Evolutionary conservation across 2,888 invertebrate genomes (phyloP).

Genomic region (Ichneumoninae sp.): DNA sequence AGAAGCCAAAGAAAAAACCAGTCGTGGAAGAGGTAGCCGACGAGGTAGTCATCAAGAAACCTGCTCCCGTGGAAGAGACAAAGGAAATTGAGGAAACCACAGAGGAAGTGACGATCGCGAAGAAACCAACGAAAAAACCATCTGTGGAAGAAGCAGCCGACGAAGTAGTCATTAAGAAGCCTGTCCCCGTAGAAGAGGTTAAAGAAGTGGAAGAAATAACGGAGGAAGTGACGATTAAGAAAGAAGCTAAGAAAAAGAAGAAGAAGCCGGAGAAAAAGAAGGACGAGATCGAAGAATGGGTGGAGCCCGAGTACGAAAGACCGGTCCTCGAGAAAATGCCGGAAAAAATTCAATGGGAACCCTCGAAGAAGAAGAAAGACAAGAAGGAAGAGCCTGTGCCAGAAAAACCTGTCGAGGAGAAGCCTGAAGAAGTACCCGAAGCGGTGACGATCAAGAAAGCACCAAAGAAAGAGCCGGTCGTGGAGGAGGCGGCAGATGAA

Average conservation of each 20-base stretch:
- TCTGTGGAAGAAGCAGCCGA: conserved; percentile 84
- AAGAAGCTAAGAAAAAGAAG: conserved; percentile 80
- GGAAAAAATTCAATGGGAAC: conserved; percentile 71
- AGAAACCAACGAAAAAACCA: conserved; percentile 81
- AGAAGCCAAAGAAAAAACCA: conserved; percentile 67
- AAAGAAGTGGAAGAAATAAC: conserved; percentile 71
- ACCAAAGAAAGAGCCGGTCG: conserved; percentile 72
- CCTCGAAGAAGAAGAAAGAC: conserved; percentile 76
- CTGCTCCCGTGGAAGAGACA: conserved; percentile 72
- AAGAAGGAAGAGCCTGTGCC: conserved; percentile 78
- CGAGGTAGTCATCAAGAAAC: conserved; percentile 73
- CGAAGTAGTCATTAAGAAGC: conserved; percentile 78
- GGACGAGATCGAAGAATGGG: conserved; percentile 75
- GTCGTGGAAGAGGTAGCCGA: conserved; percentile 65
- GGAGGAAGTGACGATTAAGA: conserved; percentile 72
- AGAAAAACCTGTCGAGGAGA: conserved; percentile 72
- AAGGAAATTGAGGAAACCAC: conserved; percentile 73
- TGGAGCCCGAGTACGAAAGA: conserved; percentile 68
- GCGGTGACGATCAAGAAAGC: conserved; percentile 70
- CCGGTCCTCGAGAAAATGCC: conserved; percentile 73
- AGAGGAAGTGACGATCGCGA: conserved; percentile 72
- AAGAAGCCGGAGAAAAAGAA: conserved; percentile 70
- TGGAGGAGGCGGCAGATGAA: conserved; percentile 71
- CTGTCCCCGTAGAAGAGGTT: conserved; percentile 79
- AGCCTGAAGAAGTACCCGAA: conserved; percentile 70